Base-by-base conservation (phyloP, 1,140 invertebrate genomes). In the Melipona quadrifasciata region DNA sequence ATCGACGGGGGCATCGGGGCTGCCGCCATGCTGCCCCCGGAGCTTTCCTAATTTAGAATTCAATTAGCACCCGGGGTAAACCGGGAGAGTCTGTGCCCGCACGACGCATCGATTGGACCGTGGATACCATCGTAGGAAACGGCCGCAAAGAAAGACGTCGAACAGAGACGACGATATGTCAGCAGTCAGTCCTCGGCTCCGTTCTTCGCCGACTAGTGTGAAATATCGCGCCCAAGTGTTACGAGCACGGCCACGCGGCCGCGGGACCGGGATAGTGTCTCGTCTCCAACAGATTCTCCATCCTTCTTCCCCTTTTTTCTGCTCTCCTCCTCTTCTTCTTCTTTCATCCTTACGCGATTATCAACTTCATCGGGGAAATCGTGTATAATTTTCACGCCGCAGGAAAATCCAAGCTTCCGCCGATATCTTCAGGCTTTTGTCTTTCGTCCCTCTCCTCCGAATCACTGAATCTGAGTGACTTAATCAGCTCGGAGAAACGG, bases 211-310 rank as follows among this genome's bases (percentile, higher is more conserved):
- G 82, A 86, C 92, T 94, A 94, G 94, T 95, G 94, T 94, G 94
- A 95, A 95, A 95, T 95, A 95, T 95, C 94, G 92, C 94, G 94
- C 90, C 93, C 93, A 94, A 94, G 94, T 95, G 94, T 94, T 94
- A 94, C 91, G 91, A 94, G 90, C 90, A 86, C 72, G 87, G 27
- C 80, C 87, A 88, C 86, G 87, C 87, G 87, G 78, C 67, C 76
- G 55, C 57, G 58, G 64, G 55, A 70, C 71, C 82, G 65, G 70
- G 73, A 68, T 78, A 79, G 72, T 72, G 65, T 39, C 75, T 10
- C 14, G 39, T 24, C 34, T 73, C 27, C 31, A 72, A 89, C 80
- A 76, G 73, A 72, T 73, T 81, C 65, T 73, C 87, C 79, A 19
- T 84, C 72, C 68, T 79, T 80, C 77, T 75, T 16, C 2, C 17